These are phyloP conservation scores for Microplitis demolitor DNA, from an alignment of 1,140 invertebrate species.

Conservation along the genomic window DNA sequence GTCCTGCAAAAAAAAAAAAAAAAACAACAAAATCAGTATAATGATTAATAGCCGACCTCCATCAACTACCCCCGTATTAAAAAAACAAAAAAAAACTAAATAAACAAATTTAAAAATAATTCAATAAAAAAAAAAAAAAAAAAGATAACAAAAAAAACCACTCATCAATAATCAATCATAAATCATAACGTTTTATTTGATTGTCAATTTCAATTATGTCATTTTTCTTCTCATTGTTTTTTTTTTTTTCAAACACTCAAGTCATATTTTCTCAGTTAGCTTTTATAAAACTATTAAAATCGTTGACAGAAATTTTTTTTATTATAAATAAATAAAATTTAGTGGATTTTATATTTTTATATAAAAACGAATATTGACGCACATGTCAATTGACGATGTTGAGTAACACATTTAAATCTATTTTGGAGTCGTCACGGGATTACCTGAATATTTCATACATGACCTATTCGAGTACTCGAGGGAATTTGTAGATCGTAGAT, in stretches of 20 bases:
- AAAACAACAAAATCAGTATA: no score
- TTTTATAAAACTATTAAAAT: not conserved
- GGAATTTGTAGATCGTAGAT: not conserved
- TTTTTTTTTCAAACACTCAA: not conserved
- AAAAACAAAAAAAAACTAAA: no score
- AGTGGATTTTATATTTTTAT: not conserved
- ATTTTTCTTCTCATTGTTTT: no score
- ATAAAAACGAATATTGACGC: not conserved
- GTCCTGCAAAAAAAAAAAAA: no score
- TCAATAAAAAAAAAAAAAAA: not conserved
- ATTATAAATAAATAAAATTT: no score
- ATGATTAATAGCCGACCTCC: no score
- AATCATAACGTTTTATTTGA: not conserved
- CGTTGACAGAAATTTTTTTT: not conserved
- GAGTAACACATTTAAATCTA: constrained; percentile 4
- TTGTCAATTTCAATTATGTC: not conserved
- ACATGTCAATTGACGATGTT: not conserved
- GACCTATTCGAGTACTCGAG: not conserved
- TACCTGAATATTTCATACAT: constrained; percentile 5
- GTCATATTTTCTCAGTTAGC: not conserved
- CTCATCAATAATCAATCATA: not conserved
- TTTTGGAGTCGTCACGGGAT: not conserved
- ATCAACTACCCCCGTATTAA: no score
- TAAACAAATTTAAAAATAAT: no score
- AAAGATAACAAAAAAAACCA: not conserved